Base-by-base conservation (phyloP, 2,888 invertebrate genomes). In the Platycheirus rosarum region DNA sequence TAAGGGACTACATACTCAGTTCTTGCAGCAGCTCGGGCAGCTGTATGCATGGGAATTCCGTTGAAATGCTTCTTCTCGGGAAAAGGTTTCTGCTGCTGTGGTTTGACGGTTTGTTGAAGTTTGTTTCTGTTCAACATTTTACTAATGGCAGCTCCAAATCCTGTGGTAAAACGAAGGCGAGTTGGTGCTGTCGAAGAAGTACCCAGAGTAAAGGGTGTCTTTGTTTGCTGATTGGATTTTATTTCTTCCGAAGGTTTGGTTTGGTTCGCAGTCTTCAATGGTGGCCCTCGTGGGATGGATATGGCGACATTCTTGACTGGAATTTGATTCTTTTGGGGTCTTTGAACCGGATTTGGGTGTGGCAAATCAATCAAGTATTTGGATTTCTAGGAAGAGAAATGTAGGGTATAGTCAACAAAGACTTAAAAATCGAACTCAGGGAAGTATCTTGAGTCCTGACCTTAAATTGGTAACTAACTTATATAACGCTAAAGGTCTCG, bases 21-120 rank as follows among this genome's bases (percentile, higher is more conserved):
- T 73, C 77, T 62, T 13, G 68, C 63, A 7, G 60, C 71, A 32
- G 82, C 82, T 68, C 82, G 51, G 8, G 71, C 82, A 11, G 77
- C 82, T 11, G 82, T 77, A 14, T 77, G 71, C 37, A 46, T 71
- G 23, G 82, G 77, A 8, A 68, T 11, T 11, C 71, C 77, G 9
- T 14, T 16, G 0, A 26, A n/a, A 32, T 57, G 55, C 7, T 51
- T 62, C 2, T 35, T 18, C 2, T 23, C 6, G 23, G 11, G 2
- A 8, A 35, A 4, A 0, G 40, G 9, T n/a, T 51, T 35, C 20
- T 55, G 20, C 8, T 26, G 44, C 9, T 5, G 13, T 65, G 44
- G 44, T 1, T 1, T 1, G 11, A 49, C 6, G 8, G 37, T 68
- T n/a, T 6, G 11, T 37, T 23, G 46, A 2, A 13, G 0, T 35